Base-by-base conservation (phyloP, 2,797 vertebrate genomes). In the Cyprinodon diabolis region DNA sequence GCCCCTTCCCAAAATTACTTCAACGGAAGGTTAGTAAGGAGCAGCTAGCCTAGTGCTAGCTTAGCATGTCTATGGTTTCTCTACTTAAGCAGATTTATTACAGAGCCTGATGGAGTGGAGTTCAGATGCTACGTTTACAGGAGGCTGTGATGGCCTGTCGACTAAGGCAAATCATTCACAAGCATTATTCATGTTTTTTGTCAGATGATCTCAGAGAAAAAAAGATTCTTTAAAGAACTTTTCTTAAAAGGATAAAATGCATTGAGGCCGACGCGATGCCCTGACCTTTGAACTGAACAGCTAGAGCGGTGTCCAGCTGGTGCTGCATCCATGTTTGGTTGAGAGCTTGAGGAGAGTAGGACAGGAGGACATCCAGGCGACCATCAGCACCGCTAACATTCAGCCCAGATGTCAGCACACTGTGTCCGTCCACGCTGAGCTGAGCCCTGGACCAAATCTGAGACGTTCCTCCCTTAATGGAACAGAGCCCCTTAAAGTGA, bases 221-320 rank as follows among this genome's bases (percentile, higher is more conserved):
- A 40, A 65, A 0, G 3, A 65, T 40, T 40, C 45, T n/a, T 65
- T 14, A 12, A 23, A 65, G 21, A 65, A 23, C 17, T 40, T 17
- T 19, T 54, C 8, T 8, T 8, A 11, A 25, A 56, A 23, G 23
- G 9, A 56, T 23, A 56, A 56, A 2, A 40, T 1, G 40, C n/a
- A 23, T 23, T 23, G 21, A 54, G 23, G 23, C 11, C 13, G 62
- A 65, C 19, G 45, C 21, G 1, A 15, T 23, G 43, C 13, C 21
- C 89, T 71, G 72, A 96, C 95, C 94, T 82, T 85, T 92, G 76
- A 88, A 92, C 72, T 91, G 93, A 71, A 93, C 84, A 8, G 75
- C 83, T 17, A 95, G 69, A 0, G 49, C 47, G 0, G 94, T 8
- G 7, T 55, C 80, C 71, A 94, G 85, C 56, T 82, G 75, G 45